Evolutionary conservation across 1,140 invertebrate genomes (phyloP).

Genomic region (Antheraea pernyi): DNA sequence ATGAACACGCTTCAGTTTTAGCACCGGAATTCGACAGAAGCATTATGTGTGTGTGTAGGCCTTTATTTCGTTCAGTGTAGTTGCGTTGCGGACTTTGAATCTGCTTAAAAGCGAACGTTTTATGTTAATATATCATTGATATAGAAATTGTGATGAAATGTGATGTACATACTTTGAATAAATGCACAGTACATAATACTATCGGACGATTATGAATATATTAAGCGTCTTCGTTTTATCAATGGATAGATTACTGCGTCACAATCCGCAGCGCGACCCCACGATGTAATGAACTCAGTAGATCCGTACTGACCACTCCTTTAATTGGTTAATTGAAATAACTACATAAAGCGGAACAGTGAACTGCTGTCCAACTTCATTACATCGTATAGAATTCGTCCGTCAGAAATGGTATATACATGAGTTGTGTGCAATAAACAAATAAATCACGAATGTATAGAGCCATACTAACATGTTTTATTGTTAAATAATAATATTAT

Average conservation of each 20-base stretch:
- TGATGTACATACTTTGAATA: conserved; percentile 6
- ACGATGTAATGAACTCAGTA: no score
- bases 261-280: not conserved
- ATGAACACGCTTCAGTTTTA: not conserved
- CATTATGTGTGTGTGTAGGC: not conserved
- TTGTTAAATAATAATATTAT: conserved; percentile 11
- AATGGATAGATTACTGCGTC: no score
- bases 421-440: conserved; percentile 27
- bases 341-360: no score
- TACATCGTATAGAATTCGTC: not conserved
- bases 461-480: conserved; percentile 3
- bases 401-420: conserved; percentile 22
- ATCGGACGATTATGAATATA: no score
- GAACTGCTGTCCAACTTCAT: not conserved
- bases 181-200: no score
- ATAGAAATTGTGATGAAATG: not conserved
- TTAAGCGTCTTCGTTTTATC: no score
- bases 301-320: no score
- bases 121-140: not conserved
- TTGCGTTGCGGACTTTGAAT: not conserved
- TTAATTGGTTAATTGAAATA: no score
- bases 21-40: no score
- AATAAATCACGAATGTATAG: conserved; percentile 53
- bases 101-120: not conserved
- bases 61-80: not conserved